Evolutionary conservation across 2,797 vertebrate species (phyloP), one percentile per base, ranked within the genome.

Genomic region (Martes flavigula): DNA sequence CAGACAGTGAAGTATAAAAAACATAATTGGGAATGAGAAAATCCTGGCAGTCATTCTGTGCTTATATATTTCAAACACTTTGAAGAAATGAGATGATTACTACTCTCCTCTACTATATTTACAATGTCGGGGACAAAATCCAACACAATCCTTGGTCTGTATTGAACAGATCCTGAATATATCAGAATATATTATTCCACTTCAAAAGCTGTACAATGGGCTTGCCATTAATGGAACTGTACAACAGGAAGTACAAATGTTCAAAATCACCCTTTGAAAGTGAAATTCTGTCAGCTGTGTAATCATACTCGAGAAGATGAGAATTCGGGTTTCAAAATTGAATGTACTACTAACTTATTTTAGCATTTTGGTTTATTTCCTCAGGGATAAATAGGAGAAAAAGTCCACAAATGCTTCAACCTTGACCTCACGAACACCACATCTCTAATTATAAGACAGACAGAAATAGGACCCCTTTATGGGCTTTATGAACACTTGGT

Each of bases 321-420:
- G 83, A 21, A 77, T 56, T 70, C 60, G 8, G 4, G 12, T 54
- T 83, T 86, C 60, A 21, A 82, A 78, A 92, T 10, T 75, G 40
- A 70, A 75, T 72, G 40, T 46, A 30, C 35, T 40, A 30, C 27
- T 79, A 27, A 89, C 60, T 88, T 90, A 60, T 73, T 73, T 87
- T 84, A 84, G 43, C 30, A 70, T 62, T 91, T 97, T 91, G 35
- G 48, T 68, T 90, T 66, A 72, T 93, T 88, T 89, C 40, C 51
- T 94, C 78, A 73, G 79, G 25, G 32, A 62, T 9, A 70, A 88
- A 88, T 32, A 62, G 18, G 56, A 86, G 43, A 77, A 87, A 93
- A 97, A 77, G 13, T 20, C 43, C 30, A 78, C 12, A 83, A 27
- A 58, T 77, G 15, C 62, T 83, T 88, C 51, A 81, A 32, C 23